Conservation (phyloP, 2,113 vertebrate species). For the Ifrita kowaldi region DNA sequence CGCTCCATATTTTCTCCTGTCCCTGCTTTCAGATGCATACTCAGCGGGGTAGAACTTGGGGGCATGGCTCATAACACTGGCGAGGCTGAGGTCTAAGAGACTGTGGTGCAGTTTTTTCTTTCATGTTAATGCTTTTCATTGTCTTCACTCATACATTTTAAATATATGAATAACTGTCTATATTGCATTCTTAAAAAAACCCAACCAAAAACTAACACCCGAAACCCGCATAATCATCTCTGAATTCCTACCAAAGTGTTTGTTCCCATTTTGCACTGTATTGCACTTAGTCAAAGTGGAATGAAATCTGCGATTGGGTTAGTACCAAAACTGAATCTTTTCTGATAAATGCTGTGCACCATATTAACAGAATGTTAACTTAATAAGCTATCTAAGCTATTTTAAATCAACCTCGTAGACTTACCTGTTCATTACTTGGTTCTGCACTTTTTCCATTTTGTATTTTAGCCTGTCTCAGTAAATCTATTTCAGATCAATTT, state of each 20-base stretch:
- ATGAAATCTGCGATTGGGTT: background rate
- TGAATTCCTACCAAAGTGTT: background rate
- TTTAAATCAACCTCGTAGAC: background rate
- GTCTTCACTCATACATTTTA: background rate
- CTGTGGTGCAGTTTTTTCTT: background rate
- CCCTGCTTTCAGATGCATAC: background rate
- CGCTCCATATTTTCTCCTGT: fast-evolving
- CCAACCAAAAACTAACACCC: background rate
- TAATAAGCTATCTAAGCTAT: background rate
- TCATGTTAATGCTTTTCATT: background rate
- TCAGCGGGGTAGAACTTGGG: background rate
- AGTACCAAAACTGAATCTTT: background rate
- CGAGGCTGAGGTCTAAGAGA: background rate
- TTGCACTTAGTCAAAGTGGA: background rate
- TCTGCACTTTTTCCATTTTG: background rate
- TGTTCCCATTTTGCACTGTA: background rate
- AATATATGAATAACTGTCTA: background rate
- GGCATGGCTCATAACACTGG: background rate
- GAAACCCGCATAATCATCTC: background rate
- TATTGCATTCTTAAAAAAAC: background rate
- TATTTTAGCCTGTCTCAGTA: background rate
- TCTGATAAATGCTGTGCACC: background rate
- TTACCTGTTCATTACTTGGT: background rate
- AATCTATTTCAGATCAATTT: background rate
- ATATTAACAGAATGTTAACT: background rate